These are phyloP conservation scores for Portevinia maculata DNA, from an alignment of 2,888 invertebrate species.

Conservation along the genomic window DNA sequence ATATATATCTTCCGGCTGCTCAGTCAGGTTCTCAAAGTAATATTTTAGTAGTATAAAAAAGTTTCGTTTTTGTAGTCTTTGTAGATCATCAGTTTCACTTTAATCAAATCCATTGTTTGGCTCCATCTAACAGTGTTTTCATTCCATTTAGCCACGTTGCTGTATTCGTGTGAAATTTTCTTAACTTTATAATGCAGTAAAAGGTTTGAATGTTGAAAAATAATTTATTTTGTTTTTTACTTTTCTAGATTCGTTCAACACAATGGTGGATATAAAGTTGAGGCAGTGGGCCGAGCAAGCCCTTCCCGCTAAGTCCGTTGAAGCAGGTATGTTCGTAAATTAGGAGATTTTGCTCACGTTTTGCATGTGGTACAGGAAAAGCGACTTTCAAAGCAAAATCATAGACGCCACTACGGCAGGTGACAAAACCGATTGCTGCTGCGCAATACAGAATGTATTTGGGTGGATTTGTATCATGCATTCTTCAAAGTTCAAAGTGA, in stretches of 20 bases:
- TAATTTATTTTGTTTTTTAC: not conserved
- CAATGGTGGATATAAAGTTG: conserved; percentile 95
- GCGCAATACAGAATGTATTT: no score
- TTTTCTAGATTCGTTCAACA: conserved; percentile 90
- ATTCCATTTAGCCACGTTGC: conserved; percentile 10
- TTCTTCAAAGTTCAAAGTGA: no score
- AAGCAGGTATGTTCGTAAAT: conserved; percentile 85
- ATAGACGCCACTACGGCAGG: no score
- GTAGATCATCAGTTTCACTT: conserved; percentile 49
- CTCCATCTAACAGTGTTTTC: not conserved
- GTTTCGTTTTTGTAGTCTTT: conserved; percentile 72
- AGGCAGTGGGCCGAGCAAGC: conserved; percentile 97
- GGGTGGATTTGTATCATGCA: no score
- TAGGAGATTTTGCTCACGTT: conserved; percentile 72
- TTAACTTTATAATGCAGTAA: conserved; percentile 4
- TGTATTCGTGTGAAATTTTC: conserved; percentile 62
- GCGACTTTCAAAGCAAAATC: no score
- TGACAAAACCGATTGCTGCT: no score
- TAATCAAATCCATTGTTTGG: conserved; percentile 17
- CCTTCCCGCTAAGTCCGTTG: conserved; percentile 92
- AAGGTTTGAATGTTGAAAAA: not conserved
- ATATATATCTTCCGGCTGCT: conserved; percentile 96
- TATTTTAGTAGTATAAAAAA: conserved; percentile 81
- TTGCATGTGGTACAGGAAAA: no score
- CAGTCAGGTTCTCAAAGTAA: conserved; percentile 87